Conservation (phyloP, 2,888 invertebrate genomes). For the Cancer borealis region DNA sequence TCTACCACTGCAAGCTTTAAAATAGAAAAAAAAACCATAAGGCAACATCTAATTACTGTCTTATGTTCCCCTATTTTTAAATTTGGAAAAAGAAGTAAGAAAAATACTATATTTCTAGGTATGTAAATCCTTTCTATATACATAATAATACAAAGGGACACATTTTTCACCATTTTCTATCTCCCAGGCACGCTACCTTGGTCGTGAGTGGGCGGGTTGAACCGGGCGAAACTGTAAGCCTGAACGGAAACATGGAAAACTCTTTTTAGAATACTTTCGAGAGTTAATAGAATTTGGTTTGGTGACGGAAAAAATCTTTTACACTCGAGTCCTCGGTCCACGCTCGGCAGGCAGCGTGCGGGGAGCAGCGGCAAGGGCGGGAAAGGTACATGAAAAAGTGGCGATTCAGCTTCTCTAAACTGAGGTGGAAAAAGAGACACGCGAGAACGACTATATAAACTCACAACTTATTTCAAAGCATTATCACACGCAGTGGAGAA, state of each 20-base stretch:
- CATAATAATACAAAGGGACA: no score
- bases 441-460: not conserved
- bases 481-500: not conserved
- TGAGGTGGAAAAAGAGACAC: not conserved
- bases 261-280: not conserved
- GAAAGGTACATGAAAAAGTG: not conserved
- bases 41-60: no score
- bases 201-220: not conserved
- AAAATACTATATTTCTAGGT: no score
- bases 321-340: not conserved
- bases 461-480: not conserved
- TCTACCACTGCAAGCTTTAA: no score
- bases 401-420: constrained; percentile 20
- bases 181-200: not conserved
- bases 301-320: not conserved
- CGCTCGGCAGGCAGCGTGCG: not conserved
- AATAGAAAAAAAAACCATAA: no score
- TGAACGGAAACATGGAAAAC: not conserved
- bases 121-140: no score
- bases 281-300: constrained; percentile 20
- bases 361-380: not conserved
- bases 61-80: no score
- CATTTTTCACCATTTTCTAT: no score
- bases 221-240: not conserved
- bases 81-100: no score